A percentile compares a stretch with the other conserved stretches of the same genome.
Conservation (phyloP, 2,113 vertebrate species). For the Gymnarchus niloticus region DNA sequence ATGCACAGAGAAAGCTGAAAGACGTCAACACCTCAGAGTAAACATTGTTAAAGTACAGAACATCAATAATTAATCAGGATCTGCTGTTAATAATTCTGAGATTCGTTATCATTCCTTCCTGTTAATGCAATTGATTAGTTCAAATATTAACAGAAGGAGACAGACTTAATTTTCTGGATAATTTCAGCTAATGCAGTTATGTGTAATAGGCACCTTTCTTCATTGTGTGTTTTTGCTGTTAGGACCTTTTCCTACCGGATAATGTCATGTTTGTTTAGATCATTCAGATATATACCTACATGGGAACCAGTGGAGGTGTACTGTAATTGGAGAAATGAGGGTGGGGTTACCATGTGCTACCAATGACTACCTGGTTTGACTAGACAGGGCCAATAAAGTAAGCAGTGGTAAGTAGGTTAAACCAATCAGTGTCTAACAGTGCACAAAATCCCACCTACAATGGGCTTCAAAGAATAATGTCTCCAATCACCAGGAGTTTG, state of each 20-base stretch:
- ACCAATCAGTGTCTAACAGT: not conserved
- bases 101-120: not conserved
- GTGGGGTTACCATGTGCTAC: not conserved
- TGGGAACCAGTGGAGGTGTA: not conserved
- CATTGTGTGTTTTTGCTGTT: not conserved
- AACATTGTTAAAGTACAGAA: not conserved
- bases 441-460: not conserved
- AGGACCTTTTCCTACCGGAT: not conserved
- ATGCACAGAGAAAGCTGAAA: not conserved
- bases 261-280: not conserved
- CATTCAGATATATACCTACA: not conserved
- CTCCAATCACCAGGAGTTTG: not conserved
- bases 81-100: not conserved
- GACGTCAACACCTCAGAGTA: not conserved
- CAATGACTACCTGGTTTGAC: not conserved
- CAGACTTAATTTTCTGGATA: not conserved
- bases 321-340: not conserved
- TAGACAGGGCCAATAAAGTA: not conserved
- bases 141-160: not conserved
- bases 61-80: not conserved
- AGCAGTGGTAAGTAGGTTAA: not conserved
- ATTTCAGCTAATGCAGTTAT: not conserved
- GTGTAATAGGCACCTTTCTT: not conserved
- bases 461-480: not conserved
- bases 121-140: conserved; percentile 10